Evolutionary conservation across 2,888 invertebrate genomes (phyloP), one percentile per base, ranked within the genome.

Genomic region (Pegoplata infirma): DNA sequence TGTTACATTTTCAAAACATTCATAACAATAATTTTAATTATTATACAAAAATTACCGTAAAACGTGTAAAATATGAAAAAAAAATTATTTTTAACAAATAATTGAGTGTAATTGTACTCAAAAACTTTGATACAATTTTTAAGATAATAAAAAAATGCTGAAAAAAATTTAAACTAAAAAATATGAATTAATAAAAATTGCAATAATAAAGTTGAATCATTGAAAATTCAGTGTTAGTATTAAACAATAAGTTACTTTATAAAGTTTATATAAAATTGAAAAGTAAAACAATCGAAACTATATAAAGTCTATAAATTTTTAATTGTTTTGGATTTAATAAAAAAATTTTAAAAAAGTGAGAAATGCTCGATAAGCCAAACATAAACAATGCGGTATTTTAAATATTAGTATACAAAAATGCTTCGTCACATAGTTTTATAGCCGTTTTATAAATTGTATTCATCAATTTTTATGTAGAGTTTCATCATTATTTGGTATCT

Each of bases 111-210:
- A n/a, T n/a, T n/a, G n/a, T n/a, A n/a, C n/a, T n/a, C n/a, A n/a
- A n/a, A n/a, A n/a, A n/a, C n/a, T n/a, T n/a, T n/a, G 58, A 73
- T 73, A 73, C 59, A 74, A 49, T 10, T 64, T 59, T 67, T 49
- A n/a, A 46, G 71, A 76, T 76, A 76, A 63, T 28, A 36, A 21
- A 12, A 44, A 56, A 53, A 51, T 36, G 36, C 8, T 36, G n/a
- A n/a, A n/a, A n/a, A 51, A 51, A 16, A 25, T 40, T 8, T 21
- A 14, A 53, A 47, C 2, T 25, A 63, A 59, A 28, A 76, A 23
- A 23, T 16, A 32, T 46, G 32, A 21, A 47, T 44, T 40, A n/a
- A n/a, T 56, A 6, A 49, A 69, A 40, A 23, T 53, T 56, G 17
- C 2, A 58, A 63, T 19, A 46, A 59, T 51, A 5, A 53, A 53